These are phyloP conservation scores for Xylophagus ater DNA, from an alignment of 2,888 invertebrate species.

Conservation along the genomic window DNA sequence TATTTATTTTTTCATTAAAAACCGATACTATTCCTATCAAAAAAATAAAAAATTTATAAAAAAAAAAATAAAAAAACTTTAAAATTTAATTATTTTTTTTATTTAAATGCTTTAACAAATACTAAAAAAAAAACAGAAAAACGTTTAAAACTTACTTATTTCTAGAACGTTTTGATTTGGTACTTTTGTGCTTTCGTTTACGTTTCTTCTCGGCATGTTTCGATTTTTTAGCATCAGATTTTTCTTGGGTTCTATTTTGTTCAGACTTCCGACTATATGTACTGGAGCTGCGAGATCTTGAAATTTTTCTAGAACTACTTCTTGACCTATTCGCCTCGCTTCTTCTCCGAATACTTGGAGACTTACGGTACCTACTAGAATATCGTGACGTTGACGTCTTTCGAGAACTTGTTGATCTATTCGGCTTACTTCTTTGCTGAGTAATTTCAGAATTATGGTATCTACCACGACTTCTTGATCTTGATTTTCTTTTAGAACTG, in stretches of 20 bases:
- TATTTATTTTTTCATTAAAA: no score
- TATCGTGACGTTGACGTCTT: background rate
- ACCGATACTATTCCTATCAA: no score
- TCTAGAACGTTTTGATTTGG: background rate
- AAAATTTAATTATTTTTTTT: background rate
- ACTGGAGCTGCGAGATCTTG: background rate
- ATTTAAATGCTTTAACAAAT: background rate
- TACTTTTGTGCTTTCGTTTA: background rate
- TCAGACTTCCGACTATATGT: no score
- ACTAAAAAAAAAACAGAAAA: background rate
- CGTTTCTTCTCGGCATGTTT: background rate
- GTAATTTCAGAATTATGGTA: background rate
- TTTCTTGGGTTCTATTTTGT: no score
- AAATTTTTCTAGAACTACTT: background rate
- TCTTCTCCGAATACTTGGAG: background rate
- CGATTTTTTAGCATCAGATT: no score
- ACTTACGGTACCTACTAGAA: no score
- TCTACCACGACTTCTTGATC: background rate
- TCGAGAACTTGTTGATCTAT: background rate
- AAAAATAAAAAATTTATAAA: background rate
- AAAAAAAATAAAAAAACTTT: background rate
- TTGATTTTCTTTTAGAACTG: constrained; percentile 13
- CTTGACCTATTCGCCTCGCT: background rate
- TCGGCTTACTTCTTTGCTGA: background rate
- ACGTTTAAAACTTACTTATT: background rate